Base-by-base conservation (phyloP, 2,797 vertebrate species). In the Gadopsis bispinosus region DNA sequence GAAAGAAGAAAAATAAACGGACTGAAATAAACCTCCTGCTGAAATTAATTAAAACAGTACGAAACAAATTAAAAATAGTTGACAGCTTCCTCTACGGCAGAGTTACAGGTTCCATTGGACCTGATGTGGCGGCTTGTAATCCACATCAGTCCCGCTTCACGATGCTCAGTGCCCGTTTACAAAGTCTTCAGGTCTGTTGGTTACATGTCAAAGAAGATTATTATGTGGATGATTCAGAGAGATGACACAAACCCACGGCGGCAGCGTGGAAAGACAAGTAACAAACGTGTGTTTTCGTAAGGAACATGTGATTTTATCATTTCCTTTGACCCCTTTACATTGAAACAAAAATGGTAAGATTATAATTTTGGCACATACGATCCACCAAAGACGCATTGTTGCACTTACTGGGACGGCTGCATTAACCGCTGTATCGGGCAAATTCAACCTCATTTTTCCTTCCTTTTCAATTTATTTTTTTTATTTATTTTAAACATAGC, bases 281-380 rank as follows among this genome's bases (percentile, higher is more conserved):
- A 71, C 68, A 74, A 77, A 79, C 26, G 69, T 53, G 45, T 4
- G 17, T 73, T 64, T 53, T 77, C 4, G 17, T 68, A 37, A 68
- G 16, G 43, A 87, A 84, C 39, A 61, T 51, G 55, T 73, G 50
- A 77, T 76, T 81, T 81, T 58, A 61, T 67, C 72, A 61, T 16
- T 58, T 72, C 53, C 54, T 79, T 79, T 81, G 54, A 89, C 80
- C 47, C 50, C 29, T 65, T 86, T n/a, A 81, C 69, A 87, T 37
- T 17, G 8, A 84, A 87, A 79, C 71, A 75, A 75, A 75, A 75
- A 89, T 80, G 48, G 31, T 51, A 39, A 39, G 78, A 55, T 75
- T 20, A 83, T 67, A 39, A 80, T 75, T 89, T 91, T 93, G 91
- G 87, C 90, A 92, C 79, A 82, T 86, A 84, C 47, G 66, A 69